A percentile compares a stretch with the other conserved stretches of the same genome.
phyloP scores from a whole-genome alignment of 2,888 invertebrate genomes.

The Thecophora atra region DNA sequence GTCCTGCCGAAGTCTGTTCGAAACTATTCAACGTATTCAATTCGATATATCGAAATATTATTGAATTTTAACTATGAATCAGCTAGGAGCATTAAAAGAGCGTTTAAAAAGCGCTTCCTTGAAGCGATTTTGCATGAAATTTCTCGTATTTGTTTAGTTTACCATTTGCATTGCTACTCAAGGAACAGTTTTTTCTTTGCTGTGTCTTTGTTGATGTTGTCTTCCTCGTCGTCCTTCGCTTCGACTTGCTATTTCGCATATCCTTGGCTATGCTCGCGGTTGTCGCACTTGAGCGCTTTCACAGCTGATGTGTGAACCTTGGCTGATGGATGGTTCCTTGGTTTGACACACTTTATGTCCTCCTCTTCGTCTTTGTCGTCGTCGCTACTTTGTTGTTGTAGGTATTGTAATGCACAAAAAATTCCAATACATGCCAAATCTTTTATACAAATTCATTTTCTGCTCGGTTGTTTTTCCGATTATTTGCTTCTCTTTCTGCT shows the following conservation, averaged over 20 bases:
- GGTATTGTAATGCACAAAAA: slow-evolving; percentile 6
- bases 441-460: slow-evolving; percentile 1
- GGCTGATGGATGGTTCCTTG: slow-evolving; percentile 17
- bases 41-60: too few species aligned
- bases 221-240: background rate
- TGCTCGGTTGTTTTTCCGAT: slow-evolving; percentile 2
- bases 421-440: slow-evolving; percentile 25
- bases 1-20: too few species aligned
- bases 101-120: too few species aligned
- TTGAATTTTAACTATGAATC: too few species aligned
- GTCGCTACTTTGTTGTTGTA: background rate
- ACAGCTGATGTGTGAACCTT: slow-evolving; percentile 25
- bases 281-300: slow-evolving; percentile 1
- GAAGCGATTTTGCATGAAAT: too few species aligned
- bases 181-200: too few species aligned
- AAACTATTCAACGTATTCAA: too few species aligned
- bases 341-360: background rate
- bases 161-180: too few species aligned
- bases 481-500: background rate
- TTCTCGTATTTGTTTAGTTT: too few species aligned
- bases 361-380: background rate
- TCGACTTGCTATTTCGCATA: background rate
- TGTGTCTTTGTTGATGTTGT: background rate
- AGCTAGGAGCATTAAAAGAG: too few species aligned
- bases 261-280: background rate